Evolutionary conservation across 2,888 invertebrate species (phyloP).

Genomic region (Phytoseiulus persimilis): DNA sequence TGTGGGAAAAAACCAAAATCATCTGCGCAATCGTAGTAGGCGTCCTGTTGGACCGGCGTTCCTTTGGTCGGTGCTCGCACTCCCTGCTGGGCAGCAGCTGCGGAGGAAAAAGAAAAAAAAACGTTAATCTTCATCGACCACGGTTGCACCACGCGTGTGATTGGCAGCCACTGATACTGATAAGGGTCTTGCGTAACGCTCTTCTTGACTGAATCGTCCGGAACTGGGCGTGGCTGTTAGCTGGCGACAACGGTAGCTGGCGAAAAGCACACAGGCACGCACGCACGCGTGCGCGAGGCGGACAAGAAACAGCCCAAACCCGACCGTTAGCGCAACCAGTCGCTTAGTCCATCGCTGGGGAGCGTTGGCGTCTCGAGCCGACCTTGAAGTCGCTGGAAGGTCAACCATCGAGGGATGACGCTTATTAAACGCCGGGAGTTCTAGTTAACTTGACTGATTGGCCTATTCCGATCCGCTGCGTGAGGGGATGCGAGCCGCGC

Average conservation of each 20-base stretch:
- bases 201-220: neutral
- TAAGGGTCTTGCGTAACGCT: neutral
- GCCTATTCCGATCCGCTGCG: neutral
- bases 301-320: neutral
- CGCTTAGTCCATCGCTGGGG: neutral
- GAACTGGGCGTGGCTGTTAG: neutral
- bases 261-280: neutral
- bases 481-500: neutral
- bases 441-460: neutral
- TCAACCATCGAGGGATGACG: neutral
- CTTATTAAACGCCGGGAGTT: neutral
- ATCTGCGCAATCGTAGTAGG: conserved; percentile 76
- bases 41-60: conserved; percentile 32
- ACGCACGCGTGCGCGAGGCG: neutral
- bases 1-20: conserved; percentile 91
- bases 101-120: conserved; percentile 12
- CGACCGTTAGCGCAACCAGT: neutral
- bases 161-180: neutral
- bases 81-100: conserved; percentile 38
- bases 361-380: neutral
- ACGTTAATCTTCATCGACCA: neutral
- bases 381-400: neutral
- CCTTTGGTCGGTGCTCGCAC: conserved; percentile 32
- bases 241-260: neutral
- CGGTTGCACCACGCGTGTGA: neutral